Base-by-base conservation (phyloP, 2,797 vertebrate species). In the Ataeniobius toweri region DNA sequence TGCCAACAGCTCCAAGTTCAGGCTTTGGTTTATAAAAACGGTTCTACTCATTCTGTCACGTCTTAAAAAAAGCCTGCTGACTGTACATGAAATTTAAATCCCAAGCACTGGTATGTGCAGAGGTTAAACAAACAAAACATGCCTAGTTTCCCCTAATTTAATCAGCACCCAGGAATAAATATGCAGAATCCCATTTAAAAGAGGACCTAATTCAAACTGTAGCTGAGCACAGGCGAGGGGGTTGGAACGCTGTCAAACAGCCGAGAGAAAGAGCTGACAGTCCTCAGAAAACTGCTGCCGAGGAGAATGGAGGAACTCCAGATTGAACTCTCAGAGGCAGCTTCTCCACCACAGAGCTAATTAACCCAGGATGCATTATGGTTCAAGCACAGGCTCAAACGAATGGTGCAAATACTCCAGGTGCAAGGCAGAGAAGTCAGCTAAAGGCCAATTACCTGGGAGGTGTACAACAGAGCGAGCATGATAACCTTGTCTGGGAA, bases 261-360 rank as follows among this genome's bases (percentile, higher is more conserved):
- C 84, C 81, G 79, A 88, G 85, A 70, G 56, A 91, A 90, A 89
- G 77, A 84, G 89, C 83, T 59, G 88, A 94, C 82, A 84, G 72
- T 73, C 85, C 85, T 56, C 51, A 85, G 83, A 80, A 78, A 81
- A 71, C 71, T 77, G 83, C 83, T 88, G 88, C 88, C 78, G 91
- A 83, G 74, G 79, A 87, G 81, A 78, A 86, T 1, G 46, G 81
- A 77, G 63, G 74, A 75, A 88, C 79, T 71, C 80, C 86, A 86
- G 55, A 69, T 80, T 78, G 76, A 12, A 86, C 77, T 83, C 80
- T 87, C 86, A 77, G 70, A 84, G 80, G 81, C 79, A 84, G 83
- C 76, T 82, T 69, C 71, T 78, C 81, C 13, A 3, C 77, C 73
- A 71, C 78, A 18, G 26, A 69, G 84, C 85, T 88, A 85, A 89